Evolutionary conservation across 35 echinoderm and acorn worm species (phyloP).

Genomic region (Amphiura filiformis): DNA sequence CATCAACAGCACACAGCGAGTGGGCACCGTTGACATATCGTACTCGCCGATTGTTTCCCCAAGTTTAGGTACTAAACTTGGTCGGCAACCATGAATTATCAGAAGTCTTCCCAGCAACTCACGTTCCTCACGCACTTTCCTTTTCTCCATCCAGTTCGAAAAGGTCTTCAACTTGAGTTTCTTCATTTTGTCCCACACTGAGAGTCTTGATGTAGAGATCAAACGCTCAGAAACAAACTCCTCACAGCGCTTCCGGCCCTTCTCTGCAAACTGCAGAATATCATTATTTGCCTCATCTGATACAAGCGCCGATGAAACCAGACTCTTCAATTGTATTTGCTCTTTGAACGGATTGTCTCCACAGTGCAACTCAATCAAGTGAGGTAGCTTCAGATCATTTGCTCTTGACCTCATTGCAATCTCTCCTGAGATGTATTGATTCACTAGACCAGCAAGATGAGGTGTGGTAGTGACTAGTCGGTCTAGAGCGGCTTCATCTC

Average conservation of each 20-base stretch:
- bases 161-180: slow-evolving; percentile 26
- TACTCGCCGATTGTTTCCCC: slow-evolving; percentile 31
- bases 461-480: slow-evolving; percentile 23
- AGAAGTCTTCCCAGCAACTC: slow-evolving; percentile 26
- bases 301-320: neutral
- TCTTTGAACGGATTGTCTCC: slow-evolving; percentile 32
- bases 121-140: slow-evolving; percentile 17
- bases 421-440: no score
- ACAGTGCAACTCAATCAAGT: slow-evolving; percentile 36
- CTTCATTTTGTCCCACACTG: neutral
- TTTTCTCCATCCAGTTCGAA: slow-evolving; percentile 45
- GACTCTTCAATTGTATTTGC: neutral
- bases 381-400: no score
- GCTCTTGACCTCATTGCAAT: no score
- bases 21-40: slow-evolving; percentile 40
- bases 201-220: neutral
- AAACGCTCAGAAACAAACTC: neutral
- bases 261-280: slow-evolving; percentile 15
- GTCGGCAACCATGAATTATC: neutral
- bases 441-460: no score
- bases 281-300: neutral
- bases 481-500: slow-evolving; percentile 15
- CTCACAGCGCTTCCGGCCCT: slow-evolving; percentile 2
- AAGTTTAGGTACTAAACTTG: slow-evolving; percentile 42
- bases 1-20: slow-evolving; percentile 42